A percentile compares a stretch with the other conserved stretches of the same genome.
These are phyloP conservation scores for Laterallus jamaicensis DNA, from an alignment of 2,113 vertebrate genomes.

Conservation along the genomic window DNA sequence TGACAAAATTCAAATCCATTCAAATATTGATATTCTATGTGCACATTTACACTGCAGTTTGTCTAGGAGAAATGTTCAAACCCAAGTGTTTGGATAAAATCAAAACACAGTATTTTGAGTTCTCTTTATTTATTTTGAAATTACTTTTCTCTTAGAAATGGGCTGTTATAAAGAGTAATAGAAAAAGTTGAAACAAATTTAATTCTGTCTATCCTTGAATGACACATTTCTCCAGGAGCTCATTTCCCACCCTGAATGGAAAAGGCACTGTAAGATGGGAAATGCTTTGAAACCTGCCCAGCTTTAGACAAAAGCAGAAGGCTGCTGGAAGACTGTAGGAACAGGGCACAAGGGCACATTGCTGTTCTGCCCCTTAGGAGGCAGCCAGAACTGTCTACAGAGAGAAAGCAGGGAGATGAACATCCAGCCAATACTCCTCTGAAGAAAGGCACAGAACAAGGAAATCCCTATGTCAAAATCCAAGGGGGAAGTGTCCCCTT, in stretches of 20 bases:
- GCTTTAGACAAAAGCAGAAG: neutral
- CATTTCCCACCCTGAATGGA: neutral
- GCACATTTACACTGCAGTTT: neutral
- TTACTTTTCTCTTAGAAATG: neutral
- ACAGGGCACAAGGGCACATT: neutral
- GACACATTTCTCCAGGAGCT: neutral
- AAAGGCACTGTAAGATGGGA: neutral
- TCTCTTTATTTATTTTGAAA: neutral
- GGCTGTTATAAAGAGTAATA: conserved; percentile 4
- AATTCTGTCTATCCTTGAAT: neutral
- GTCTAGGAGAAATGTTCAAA: conserved; percentile 8
- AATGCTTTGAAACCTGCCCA: neutral
- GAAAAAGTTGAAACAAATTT: conserved; percentile 21
- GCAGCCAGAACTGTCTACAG: neutral
- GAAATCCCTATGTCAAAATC: neutral
- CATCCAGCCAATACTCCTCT: neutral
- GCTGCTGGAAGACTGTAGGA: neutral
- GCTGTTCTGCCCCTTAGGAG: neutral
- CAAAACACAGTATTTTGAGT: neutral
- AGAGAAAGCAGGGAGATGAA: neutral
- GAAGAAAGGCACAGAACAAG: neutral
- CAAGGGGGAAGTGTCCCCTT: neutral
- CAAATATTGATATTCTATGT: conserved; percentile 30
- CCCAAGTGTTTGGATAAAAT: neutral
- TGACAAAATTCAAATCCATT: conserved; percentile 34